These are phyloP conservation scores for Chanos chanos DNA, from an alignment of 2,797 vertebrate species.

Conservation along the genomic window DNA sequence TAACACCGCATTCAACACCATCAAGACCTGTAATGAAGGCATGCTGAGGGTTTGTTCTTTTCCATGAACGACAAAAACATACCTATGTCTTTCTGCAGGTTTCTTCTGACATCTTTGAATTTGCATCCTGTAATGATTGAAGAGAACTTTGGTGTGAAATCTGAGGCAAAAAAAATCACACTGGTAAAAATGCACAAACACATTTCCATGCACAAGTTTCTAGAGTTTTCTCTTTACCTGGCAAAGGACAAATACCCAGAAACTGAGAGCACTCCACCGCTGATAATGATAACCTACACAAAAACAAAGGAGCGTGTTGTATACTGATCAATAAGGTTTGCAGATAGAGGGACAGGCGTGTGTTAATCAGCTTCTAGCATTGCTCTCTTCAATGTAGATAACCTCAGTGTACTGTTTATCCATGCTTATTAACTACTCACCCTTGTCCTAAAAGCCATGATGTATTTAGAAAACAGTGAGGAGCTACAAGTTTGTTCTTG, in stretches of 20 bases:
- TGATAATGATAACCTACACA: conserved; percentile 78
- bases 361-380: too few relatives aligned
- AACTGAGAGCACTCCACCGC: conserved; percentile 71
- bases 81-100: conserved; percentile 83
- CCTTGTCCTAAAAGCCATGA: too few relatives aligned
- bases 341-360: too few relatives aligned
- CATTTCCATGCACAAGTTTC: neutral
- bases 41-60: too few relatives aligned
- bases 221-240: conserved; percentile 65
- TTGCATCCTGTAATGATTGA: conserved; percentile 75
- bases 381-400: too few relatives aligned
- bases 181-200: neutral
- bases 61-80: conserved; percentile 37
- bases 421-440: too few relatives aligned
- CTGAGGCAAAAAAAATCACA: neutral
- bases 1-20: neutral
- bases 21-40: neutral
- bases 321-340: neutral
- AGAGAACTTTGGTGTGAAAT: neutral
- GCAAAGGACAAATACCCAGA: conserved; percentile 84
- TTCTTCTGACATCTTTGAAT: conserved; percentile 85
- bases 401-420: too few relatives aligned
- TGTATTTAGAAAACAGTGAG: too few relatives aligned
- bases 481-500: too few relatives aligned
- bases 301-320: neutral